These are phyloP conservation scores for Osmoderma eremita DNA, from an alignment of 2,888 invertebrate species.

Conservation along the genomic window DNA sequence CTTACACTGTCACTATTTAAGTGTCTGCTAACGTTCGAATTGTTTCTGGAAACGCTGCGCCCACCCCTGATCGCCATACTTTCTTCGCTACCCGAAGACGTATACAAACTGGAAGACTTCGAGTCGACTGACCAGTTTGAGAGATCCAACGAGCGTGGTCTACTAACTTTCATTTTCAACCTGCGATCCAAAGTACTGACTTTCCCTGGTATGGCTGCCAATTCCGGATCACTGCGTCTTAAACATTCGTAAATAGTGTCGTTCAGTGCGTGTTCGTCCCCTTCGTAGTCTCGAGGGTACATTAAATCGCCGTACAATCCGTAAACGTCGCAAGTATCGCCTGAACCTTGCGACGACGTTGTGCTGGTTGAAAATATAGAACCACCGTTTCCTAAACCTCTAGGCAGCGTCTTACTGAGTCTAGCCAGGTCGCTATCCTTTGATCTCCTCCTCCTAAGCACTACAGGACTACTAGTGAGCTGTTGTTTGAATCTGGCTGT, in stretches of 20 bases:
- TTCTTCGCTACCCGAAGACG: slow-evolving; percentile 88
- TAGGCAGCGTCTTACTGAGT: slow-evolving; percentile 82
- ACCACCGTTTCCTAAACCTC: slow-evolving; percentile 74
- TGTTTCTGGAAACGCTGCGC: slow-evolving; percentile 78
- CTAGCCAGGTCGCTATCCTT: slow-evolving; percentile 70
- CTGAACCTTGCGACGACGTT: slow-evolving; percentile 70
- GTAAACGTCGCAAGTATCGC: slow-evolving; percentile 84
- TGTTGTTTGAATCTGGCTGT: slow-evolving; percentile 72
- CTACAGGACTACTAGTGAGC: slow-evolving; percentile 72
- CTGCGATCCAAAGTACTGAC: slow-evolving; percentile 84
- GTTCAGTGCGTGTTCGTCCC: slow-evolving; percentile 77
- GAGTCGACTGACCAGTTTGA: slow-evolving; percentile 92
- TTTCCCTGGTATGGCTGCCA: slow-evolving; percentile 84
- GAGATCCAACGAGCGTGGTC: slow-evolving; percentile 83
- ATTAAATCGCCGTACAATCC: slow-evolving; percentile 90
- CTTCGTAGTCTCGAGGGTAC: slow-evolving; percentile 88
- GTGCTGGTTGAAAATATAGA: slow-evolving; percentile 67
- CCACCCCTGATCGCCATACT: slow-evolving; percentile 74
- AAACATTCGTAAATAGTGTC: slow-evolving; percentile 80
- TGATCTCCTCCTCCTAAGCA: slow-evolving; percentile 69
- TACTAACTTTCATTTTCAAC: slow-evolving; percentile 82
- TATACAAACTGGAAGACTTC: slow-evolving; percentile 81
- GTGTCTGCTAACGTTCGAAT: slow-evolving; percentile 78
- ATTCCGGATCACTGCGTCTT: slow-evolving; percentile 83
- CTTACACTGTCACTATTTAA: slow-evolving; percentile 61